A percentile compares a stretch with the other conserved stretches of the same genome.
phyloP scores from a whole-genome alignment of 2,113 vertebrate species.

The Cyphomyrus plagiostoma region DNA sequence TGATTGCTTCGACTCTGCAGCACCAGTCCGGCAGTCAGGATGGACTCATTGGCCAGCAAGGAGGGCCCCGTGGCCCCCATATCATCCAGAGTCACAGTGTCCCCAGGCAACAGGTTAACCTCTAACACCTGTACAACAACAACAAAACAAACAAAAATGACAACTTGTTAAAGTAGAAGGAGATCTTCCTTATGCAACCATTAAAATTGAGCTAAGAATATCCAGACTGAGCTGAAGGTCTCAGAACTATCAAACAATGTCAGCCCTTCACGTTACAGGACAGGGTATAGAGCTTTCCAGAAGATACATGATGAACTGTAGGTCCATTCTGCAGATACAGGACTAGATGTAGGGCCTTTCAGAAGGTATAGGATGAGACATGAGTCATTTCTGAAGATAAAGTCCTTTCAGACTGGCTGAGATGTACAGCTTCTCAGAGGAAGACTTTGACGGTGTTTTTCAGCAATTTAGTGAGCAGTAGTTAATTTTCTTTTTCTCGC shows the following conservation, averaged over 20 bases:
- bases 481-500: not conserved
- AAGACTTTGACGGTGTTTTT: not conserved
- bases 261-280: not conserved
- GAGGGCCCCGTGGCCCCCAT: constrained; percentile 69
- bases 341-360: not conserved
- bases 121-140: constrained; percentile 72
- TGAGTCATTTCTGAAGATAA: not conserved
- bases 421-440: not conserved
- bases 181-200: not conserved
- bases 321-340: not conserved
- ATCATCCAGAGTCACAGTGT: constrained; percentile 78
- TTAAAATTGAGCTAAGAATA: not conserved
- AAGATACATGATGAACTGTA: not conserved
- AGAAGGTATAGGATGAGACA: not conserved
- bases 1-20: constrained; percentile 89
- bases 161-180: not conserved
- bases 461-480: not conserved
- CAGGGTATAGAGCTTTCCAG: not conserved
- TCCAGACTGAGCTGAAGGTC: not conserved
- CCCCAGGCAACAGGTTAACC: constrained; percentile 75
- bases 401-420: not conserved
- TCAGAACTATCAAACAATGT: not conserved
- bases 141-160: not conserved
- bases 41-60: constrained; percentile 82
- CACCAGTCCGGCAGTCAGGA: constrained; percentile 80